Conservation (phyloP, 2,113 vertebrate species). For the Trematomus loennbergii region DNA sequence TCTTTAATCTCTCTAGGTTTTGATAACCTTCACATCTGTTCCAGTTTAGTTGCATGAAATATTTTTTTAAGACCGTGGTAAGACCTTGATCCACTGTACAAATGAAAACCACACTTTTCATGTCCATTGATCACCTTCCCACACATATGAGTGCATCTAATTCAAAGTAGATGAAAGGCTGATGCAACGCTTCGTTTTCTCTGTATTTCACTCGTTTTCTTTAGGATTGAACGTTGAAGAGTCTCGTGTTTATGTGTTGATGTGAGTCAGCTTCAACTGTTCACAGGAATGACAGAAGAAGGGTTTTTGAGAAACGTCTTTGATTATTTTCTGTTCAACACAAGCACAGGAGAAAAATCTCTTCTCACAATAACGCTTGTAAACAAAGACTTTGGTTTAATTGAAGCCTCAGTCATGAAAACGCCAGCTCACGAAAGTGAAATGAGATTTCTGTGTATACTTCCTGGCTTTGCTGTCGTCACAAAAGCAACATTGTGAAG, state of each 20-base stretch:
- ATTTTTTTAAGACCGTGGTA: too few relatives aligned
- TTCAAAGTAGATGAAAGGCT: constrained; percentile 19
- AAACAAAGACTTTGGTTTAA: constrained; percentile 30
- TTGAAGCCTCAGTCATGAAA: not conserved
- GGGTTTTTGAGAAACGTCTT: constrained; percentile 30
- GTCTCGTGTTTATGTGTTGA: constrained; percentile 2
- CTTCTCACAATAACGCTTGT: not conserved
- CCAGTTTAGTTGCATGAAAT: not conserved
- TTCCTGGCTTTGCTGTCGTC: constrained; percentile 14
- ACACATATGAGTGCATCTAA: not conserved
- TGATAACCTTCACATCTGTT: constrained; percentile 14
- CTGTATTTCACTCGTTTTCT: not conserved
- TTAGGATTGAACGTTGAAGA: constrained; percentile 10
- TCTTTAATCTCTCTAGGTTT: not conserved
- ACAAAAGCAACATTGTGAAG: not conserved
- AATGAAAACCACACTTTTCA: constrained; percentile 11
- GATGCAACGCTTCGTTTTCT: not conserved
- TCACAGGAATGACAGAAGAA: constrained; percentile 30
- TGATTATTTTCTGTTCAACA: not conserved
- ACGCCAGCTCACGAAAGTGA: not conserved
- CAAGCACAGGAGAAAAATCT: not conserved
- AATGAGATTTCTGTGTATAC: not conserved
- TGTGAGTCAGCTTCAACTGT: constrained; percentile 16
- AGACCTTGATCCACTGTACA: not conserved
- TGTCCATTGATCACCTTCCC: constrained; percentile 21